A percentile compares a stretch with the other conserved stretches of the same genome.
These are phyloP conservation scores for Eulemur rubriventer DNA, from an alignment of 2,797 vertebrate genomes.

Conservation along the genomic window DNA sequence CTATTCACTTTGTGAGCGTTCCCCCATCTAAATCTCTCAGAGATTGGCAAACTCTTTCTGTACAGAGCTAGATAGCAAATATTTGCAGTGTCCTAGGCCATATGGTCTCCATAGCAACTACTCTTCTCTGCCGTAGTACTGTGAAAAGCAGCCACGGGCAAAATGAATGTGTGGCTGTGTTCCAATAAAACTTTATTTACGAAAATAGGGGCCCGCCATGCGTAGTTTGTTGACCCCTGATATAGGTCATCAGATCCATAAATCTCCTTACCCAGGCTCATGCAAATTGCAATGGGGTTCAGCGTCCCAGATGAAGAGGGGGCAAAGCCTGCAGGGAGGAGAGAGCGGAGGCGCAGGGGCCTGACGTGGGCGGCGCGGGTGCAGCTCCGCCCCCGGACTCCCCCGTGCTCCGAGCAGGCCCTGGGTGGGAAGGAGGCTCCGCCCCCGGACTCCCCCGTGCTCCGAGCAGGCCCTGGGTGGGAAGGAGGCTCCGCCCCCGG, in stretches of 20 bases:
- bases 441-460: no score
- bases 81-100: constrained; percentile 15
- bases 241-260: background rate
- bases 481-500: no score
- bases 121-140: background rate
- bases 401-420: no score
- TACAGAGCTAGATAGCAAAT: background rate
- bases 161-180: background rate
- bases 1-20: background rate
- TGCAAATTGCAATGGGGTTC: background rate
- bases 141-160: background rate
- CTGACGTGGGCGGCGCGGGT: no score
- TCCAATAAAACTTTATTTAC: background rate
- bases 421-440: no score
- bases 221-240: background rate
- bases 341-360: background rate
- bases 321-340: background rate
- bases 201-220: background rate
- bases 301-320: background rate
- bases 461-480: no score
- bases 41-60: background rate
- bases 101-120: background rate
- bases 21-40: background rate
- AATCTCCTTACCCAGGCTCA: background rate
- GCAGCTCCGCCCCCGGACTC: background rate